These are phyloP conservation scores for Sebastes baramenuke DNA, from an alignment of 2,797 vertebrate genomes.

Conservation along the genomic window DNA sequence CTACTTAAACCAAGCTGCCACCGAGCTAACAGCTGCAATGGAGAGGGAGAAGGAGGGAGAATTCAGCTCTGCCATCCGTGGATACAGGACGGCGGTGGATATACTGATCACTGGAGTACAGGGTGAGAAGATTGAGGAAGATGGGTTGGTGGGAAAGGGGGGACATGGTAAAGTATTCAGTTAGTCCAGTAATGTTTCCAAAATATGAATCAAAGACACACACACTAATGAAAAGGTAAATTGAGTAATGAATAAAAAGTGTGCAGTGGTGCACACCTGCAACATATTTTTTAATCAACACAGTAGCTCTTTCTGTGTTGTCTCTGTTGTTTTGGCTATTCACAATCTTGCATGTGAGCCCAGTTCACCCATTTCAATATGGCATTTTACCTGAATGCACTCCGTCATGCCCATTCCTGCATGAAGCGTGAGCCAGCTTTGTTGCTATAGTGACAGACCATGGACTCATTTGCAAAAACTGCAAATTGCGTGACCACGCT, in stretches of 20 bases:
- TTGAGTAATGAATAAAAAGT: background rate
- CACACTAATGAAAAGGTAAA: background rate
- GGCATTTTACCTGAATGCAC: background rate
- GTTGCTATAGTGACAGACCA: constrained; percentile 17
- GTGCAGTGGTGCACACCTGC: background rate
- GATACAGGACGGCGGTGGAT: constrained; percentile 87
- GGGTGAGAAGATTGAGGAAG: constrained; percentile 68
- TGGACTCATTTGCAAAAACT: background rate
- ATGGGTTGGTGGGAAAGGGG: background rate
- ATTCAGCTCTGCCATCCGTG: constrained; percentile 81
- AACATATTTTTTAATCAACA: background rate
- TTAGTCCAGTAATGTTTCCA: background rate
- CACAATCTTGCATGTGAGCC: background rate
- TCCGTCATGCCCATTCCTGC: background rate
- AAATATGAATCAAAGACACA: background rate
- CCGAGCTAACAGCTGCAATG: constrained; percentile 84
- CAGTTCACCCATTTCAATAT: background rate
- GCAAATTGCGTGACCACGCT: background rate
- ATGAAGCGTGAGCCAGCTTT: background rate
- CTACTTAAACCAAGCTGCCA: constrained; percentile 84
- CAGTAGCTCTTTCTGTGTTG: background rate
- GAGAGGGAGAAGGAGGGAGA: constrained; percentile 84
- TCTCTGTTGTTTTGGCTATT: background rate
- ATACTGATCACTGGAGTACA: constrained; percentile 87
- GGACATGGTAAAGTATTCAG: background rate